A percentile compares a stretch with the other conserved stretches of the same genome.
Evolutionary conservation across 2,888 invertebrate genomes (phyloP).

Genomic region (Marasmarcha lunaedactyla): DNA sequence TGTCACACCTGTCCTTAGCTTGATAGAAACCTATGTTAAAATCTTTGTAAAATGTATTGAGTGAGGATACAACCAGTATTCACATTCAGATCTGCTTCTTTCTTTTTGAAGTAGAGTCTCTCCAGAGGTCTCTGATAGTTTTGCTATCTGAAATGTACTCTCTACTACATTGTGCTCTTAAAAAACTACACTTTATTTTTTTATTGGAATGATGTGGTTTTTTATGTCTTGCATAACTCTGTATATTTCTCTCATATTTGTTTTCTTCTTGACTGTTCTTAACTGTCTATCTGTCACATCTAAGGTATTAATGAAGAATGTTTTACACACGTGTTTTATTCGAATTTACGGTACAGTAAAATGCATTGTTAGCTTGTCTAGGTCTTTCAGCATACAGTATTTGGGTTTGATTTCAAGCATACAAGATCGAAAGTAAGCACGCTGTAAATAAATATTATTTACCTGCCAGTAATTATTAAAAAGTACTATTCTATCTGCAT

Average conservation of each 20-base stretch:
- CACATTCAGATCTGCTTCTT: conserved; percentile 4
- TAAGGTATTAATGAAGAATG: conserved; percentile 14
- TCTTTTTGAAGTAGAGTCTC: conserved; percentile 12
- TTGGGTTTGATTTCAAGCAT: conserved; percentile 13
- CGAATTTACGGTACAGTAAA: conserved; percentile 15
- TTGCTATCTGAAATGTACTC: conserved; percentile 12
- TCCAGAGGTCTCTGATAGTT: conserved; percentile 13
- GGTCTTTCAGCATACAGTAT: conserved; percentile 12
- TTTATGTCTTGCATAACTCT: conserved; percentile 10
- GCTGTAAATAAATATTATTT: conserved; percentile 10
- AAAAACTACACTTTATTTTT: conserved; percentile 13
- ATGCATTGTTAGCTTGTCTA: conserved; percentile 16
- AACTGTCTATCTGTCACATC: conserved; percentile 12
- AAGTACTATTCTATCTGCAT: conserved; percentile 8
- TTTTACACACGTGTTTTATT: conserved; percentile 15
- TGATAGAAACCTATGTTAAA: conserved; percentile 16
- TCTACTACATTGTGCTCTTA: conserved; percentile 7
- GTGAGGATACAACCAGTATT: conserved; percentile 12
- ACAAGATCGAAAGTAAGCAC: conserved; percentile 10
- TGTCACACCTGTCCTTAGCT: conserved; percentile 18
- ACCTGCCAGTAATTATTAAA: conserved; percentile 13
- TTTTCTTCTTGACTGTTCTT: conserved; percentile 13
- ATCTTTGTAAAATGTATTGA: conserved; percentile 14
- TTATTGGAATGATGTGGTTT: conserved; percentile 12
- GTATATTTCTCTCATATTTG: conserved; percentile 11